Evolutionary conservation across 2,797 vertebrate species (phyloP).

Genomic region (Sebastes nivosus): DNA sequence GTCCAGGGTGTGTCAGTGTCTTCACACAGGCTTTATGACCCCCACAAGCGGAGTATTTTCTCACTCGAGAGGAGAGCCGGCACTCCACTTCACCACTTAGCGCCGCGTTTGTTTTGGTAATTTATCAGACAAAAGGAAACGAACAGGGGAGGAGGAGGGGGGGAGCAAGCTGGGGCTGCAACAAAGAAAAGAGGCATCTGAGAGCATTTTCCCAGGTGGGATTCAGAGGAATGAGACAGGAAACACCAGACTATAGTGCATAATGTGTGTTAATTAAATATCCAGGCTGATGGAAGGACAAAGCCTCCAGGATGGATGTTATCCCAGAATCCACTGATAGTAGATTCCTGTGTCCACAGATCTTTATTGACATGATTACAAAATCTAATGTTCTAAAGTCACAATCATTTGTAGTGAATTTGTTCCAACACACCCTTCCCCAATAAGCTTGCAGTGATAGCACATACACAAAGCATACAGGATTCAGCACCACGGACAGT

Average conservation of each 20-base stretch:
- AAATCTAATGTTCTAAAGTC: not conserved
- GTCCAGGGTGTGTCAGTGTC: not conserved
- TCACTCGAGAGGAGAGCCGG: conserved; percentile 2
- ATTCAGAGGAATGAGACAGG: conserved; percentile 15
- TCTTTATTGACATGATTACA: not conserved
- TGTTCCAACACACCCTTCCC: not conserved
- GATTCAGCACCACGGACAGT: conserved; percentile 81
- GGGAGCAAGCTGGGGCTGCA: not conserved
- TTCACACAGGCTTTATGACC: conserved; percentile 10
- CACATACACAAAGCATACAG: not conserved
- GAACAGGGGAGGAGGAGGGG: not conserved
- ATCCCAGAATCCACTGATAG: conserved; percentile 3
- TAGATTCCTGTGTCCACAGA: not conserved
- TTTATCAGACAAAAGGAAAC: conserved; percentile 43
- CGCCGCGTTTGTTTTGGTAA: conserved; percentile 32
- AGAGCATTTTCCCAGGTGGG: conserved; percentile 39
- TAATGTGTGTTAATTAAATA: conserved; percentile 34
- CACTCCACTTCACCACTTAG: conserved; percentile 20
- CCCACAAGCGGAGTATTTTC: not conserved
- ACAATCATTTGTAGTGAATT: not conserved
- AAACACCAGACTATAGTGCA: conserved; percentile 8
- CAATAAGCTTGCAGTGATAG: not conserved
- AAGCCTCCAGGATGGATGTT: conserved; percentile 18
- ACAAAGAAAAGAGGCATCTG: conserved; percentile 19
- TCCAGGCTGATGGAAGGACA: conserved; percentile 6